A percentile compares a stretch with the other conserved stretches of the same genome.
Evolutionary conservation across 2,888 invertebrate species (phyloP).

Genomic region (Drosophila peninsularis): DNA sequence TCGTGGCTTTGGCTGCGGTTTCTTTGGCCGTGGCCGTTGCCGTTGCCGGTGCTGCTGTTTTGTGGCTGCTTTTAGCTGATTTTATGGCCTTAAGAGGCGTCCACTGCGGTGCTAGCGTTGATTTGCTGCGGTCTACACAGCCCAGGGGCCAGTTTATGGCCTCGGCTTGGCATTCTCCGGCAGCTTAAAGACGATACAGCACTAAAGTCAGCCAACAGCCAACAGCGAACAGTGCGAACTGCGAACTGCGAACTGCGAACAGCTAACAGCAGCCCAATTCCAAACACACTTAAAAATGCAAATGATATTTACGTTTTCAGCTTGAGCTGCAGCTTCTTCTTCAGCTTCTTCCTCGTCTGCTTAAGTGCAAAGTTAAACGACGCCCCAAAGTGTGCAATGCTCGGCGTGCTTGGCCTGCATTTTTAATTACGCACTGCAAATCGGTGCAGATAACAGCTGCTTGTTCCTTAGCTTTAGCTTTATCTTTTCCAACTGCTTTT

Average conservation of each 20-base stretch:
- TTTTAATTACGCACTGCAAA: constrained; percentile 71
- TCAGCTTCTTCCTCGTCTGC: constrained; percentile 21
- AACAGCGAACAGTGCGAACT: neutral
- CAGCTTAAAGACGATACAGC: constrained; percentile 55
- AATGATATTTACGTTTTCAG: constrained; percentile 76
- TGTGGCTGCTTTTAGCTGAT: constrained; percentile 78
- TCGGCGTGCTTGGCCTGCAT: constrained; percentile 61
- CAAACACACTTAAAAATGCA: constrained; percentile 74
- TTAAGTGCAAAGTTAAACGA: constrained; percentile 76
- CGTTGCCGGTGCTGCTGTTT: constrained; percentile 59
- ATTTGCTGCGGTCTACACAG: constrained; percentile 73
- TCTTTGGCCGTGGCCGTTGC: constrained; percentile 39
- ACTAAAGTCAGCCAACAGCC: constrained; percentile 37
- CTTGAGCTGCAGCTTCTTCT: constrained; percentile 41
- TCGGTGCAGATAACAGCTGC: constrained; percentile 63
- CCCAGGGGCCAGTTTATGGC: constrained; percentile 76
- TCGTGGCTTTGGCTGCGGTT: constrained; percentile 17
- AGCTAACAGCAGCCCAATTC: constrained; percentile 38
- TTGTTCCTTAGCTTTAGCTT: constrained; percentile 12
- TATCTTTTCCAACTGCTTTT: constrained; percentile 11
- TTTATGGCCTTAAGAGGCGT: constrained; percentile 77
- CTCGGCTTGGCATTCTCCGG: constrained; percentile 30
- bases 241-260: constrained; percentile 11
- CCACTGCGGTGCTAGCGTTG: constrained; percentile 66
- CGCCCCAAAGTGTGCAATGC: constrained; percentile 65